phyloP scores from a whole-genome alignment of 2,113 vertebrate genomes.

The Zeus faber region DNA sequence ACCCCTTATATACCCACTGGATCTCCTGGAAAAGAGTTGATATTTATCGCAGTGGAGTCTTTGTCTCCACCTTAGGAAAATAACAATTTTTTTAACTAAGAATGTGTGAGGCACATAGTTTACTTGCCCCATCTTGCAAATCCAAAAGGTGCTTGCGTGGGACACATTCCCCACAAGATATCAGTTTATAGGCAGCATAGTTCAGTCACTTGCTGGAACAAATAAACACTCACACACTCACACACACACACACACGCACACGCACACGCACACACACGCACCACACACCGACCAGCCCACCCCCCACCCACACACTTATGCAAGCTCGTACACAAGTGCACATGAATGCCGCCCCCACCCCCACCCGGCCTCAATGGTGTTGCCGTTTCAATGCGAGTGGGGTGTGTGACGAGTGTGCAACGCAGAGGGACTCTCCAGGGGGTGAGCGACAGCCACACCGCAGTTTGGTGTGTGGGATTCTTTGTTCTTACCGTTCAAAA shows the following conservation, averaged over 20 bases:
- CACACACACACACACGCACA: neutral
- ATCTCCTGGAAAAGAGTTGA: no score
- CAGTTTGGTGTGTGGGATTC: conserved; percentile 22
- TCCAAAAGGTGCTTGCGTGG: conserved; percentile 4
- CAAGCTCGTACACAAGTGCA: no score
- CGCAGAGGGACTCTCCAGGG: conserved; percentile 35
- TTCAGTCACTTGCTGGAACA: neutral
- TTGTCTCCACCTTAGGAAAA: no score
- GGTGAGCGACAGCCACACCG: conserved; percentile 22
- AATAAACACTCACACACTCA: neutral
- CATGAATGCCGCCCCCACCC: no score
- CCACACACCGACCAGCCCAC: neutral
- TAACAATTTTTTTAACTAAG: no score
- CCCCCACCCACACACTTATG: neutral
- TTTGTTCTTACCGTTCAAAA: conserved; percentile 63
- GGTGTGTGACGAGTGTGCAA: conserved; percentile 29
- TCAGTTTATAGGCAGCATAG: neutral
- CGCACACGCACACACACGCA: neutral
- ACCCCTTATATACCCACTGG: no score
- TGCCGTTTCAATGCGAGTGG: no score
- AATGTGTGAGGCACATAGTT: conserved; percentile 4
- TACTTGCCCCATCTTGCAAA: conserved; percentile 50
- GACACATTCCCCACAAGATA: neutral
- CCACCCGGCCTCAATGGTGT: no score
- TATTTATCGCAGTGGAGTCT: no score